Evolutionary conservation across 2,888 invertebrate genomes (phyloP).

Genomic region (Protonemura montana): DNA sequence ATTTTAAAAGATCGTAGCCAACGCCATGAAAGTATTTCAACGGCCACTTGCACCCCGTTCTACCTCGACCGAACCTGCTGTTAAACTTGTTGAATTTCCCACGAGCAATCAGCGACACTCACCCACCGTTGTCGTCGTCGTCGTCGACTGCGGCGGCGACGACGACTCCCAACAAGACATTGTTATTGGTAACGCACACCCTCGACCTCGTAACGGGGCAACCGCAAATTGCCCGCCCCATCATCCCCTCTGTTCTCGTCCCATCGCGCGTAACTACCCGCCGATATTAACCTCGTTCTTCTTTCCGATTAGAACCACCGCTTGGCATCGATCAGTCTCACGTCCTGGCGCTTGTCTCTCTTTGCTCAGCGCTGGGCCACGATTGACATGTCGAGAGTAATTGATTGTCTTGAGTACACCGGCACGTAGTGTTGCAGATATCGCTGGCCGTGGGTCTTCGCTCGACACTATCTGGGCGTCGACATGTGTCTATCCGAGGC

Average conservation of each 20-base stretch:
- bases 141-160: too few species aligned
- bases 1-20: not conserved
- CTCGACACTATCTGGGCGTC: not conserved
- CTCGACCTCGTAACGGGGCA: not conserved
- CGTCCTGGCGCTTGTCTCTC: not conserved
- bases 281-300: not conserved
- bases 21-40: constrained; percentile 5
- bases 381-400: not conserved
- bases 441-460: not conserved
- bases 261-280: not conserved
- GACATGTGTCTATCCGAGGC: not conserved
- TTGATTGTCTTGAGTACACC: not conserved
- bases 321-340: not conserved
- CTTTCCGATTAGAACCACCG: not conserved
- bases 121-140: not conserved
- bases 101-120: constrained; percentile 25
- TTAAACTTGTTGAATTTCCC: constrained; percentile 37
- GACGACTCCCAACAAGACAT: constrained; percentile 8
- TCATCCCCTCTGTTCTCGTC: not conserved
- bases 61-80: not conserved
- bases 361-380: not conserved
- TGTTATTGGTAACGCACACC: constrained; percentile 18
- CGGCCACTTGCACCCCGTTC: not conserved
- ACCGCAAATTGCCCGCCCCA: not conserved
- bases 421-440: not conserved